phyloP scores from a whole-genome alignment of 2,888 invertebrate genomes.

The Phyllotreta striolata region DNA sequence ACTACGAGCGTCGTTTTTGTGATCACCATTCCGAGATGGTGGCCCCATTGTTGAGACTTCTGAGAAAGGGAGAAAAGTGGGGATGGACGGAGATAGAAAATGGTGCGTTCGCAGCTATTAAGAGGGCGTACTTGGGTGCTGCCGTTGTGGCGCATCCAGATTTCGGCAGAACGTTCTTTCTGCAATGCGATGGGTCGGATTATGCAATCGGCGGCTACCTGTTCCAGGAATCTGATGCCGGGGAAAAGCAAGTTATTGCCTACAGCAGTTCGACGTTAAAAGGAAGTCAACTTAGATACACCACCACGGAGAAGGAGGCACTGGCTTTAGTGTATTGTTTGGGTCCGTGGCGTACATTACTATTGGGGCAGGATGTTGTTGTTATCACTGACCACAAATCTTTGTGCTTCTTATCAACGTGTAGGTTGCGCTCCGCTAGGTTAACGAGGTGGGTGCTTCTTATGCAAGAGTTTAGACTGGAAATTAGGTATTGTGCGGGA shows the following conservation, averaged over 20 bases:
- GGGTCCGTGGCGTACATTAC: conserved; percentile 22
- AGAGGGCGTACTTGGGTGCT: conserved; percentile 14
- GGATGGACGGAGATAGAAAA: conserved; percentile 14
- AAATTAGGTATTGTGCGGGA: too few relatives aligned
- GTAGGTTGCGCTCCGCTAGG: conserved; percentile 9
- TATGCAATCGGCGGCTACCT: conserved; percentile 26
- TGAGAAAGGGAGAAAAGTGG: conserved; percentile 17
- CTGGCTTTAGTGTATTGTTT: conserved; percentile 17
- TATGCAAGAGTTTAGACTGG: too few relatives aligned
- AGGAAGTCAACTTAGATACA: conserved; percentile 22
- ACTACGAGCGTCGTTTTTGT: conserved; percentile 21
- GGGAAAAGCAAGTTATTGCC: conserved; percentile 11
- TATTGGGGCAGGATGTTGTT: conserved; percentile 16
- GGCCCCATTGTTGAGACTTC: neutral
- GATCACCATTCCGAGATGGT: neutral
- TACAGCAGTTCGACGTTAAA: conserved; percentile 16
- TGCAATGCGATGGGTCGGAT: conserved; percentile 21
- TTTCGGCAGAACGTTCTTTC: conserved; percentile 13
- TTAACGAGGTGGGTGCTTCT: conserved; percentile 22
- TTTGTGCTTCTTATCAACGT: conserved; percentile 21
- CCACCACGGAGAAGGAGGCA: conserved; percentile 25
- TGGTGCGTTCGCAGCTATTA: conserved; percentile 15
- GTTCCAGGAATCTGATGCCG: conserved; percentile 13
- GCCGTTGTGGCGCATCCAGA: conserved; percentile 17
- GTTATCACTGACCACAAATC: conserved; percentile 27